A percentile compares a stretch with the other conserved stretches of the same genome.
These are phyloP conservation scores for Cataglyphis cursor DNA, from an alignment of 2,888 invertebrate genomes.

Conservation along the genomic window DNA sequence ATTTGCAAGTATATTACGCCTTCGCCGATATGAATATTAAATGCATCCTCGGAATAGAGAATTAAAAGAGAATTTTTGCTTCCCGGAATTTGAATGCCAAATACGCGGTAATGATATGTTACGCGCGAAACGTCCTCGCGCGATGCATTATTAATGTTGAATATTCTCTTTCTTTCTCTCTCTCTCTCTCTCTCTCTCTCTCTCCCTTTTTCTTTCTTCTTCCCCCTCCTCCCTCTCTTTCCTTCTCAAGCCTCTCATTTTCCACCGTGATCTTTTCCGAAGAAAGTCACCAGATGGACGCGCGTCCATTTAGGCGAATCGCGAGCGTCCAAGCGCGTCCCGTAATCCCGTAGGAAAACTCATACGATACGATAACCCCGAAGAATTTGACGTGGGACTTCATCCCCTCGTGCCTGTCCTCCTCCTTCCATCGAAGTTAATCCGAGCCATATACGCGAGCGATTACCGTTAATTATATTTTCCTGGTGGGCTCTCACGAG, in stretches of 20 bases:
- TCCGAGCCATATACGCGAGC: slow-evolving; percentile 86
- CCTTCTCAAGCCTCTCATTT: neutral
- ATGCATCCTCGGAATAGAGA: slow-evolving; percentile 51
- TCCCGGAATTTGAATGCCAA: slow-evolving; percentile 57
- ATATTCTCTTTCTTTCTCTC: neutral
- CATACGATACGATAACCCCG: slow-evolving; percentile 78
- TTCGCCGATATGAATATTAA: slow-evolving; percentile 53
- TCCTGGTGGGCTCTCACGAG: slow-evolving; percentile 75
- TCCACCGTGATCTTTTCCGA: slow-evolving; percentile 59
- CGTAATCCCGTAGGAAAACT: slow-evolving; percentile 77
- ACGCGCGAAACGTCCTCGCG: slow-evolving; percentile 39
- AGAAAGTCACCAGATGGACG: slow-evolving; percentile 4
- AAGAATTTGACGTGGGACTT: slow-evolving; percentile 80
- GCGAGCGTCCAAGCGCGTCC: slow-evolving; percentile 36
- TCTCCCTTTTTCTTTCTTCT: neutral
- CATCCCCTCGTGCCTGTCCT: slow-evolving; percentile 48
- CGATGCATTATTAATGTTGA: slow-evolving; percentile 53
- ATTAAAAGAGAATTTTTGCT: slow-evolving; percentile 55
- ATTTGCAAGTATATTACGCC: slow-evolving; percentile 58
- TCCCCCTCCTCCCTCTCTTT: neutral
- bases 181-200: neutral
- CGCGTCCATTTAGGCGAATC: slow-evolving; percentile 28
- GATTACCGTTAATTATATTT: slow-evolving; percentile 87
- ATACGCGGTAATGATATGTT: slow-evolving; percentile 56
- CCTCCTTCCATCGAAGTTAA: slow-evolving; percentile 77